A percentile compares a stretch with the other conserved stretches of the same genome.
Evolutionary conservation across 2,797 vertebrate species (phyloP).

Genomic region (Amblyraja radiata): DNA sequence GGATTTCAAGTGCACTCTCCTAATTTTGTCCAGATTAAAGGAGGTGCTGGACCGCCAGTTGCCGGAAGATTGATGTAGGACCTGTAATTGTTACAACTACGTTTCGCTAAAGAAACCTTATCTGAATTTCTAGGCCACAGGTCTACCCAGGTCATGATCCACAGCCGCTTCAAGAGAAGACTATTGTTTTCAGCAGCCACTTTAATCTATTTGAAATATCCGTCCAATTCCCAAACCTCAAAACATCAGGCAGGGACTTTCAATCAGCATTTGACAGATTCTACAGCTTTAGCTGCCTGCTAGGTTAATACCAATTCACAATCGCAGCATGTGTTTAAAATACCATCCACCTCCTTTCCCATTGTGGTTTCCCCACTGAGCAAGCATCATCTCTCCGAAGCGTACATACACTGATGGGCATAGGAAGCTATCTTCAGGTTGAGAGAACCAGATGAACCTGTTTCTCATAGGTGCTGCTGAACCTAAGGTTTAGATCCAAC

Average conservation of each 20-base stretch:
- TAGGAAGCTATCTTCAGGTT: too few relatives aligned
- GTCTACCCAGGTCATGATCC: not conserved
- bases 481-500: too few relatives aligned
- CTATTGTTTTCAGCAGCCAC: not conserved
- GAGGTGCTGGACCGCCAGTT: too few relatives aligned
- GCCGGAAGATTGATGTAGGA: too few relatives aligned
- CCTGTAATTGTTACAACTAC: too few relatives aligned
- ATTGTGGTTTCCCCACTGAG: not conserved
- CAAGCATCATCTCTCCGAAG: not conserved
- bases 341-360: not conserved
- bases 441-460: too few relatives aligned
- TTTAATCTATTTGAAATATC: not conserved
- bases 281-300: not conserved
- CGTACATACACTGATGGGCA: too few relatives aligned
- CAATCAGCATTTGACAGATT: not conserved
- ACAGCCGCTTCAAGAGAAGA: not conserved
- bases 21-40: too few relatives aligned
- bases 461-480: too few relatives aligned
- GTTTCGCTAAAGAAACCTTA: too few relatives aligned
- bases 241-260: not conserved
- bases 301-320: not conserved
- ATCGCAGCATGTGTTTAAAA: not conserved
- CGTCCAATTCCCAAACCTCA: not conserved
- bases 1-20: too few relatives aligned
- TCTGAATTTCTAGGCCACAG: not conserved